Evolutionary conservation across 1,140 invertebrate genomes (phyloP).

Genomic region (Arctopsyche grandis): DNA sequence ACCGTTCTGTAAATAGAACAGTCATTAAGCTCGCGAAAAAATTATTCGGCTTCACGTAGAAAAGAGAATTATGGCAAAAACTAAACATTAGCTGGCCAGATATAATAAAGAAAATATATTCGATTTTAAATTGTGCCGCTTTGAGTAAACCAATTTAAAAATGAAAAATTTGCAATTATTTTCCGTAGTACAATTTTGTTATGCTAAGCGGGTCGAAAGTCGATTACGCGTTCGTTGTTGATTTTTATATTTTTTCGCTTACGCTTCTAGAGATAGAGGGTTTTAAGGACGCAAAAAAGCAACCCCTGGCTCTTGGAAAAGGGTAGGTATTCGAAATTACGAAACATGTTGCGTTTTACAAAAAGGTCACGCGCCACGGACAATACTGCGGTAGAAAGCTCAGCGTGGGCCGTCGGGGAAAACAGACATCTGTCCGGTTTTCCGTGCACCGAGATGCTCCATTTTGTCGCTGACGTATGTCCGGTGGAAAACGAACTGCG

Average conservation of each 20-base stretch:
- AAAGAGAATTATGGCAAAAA: too few relatives aligned
- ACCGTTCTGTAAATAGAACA: too few relatives aligned
- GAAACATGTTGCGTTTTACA: slow-evolving; percentile 31
- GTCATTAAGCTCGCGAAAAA: too few relatives aligned
- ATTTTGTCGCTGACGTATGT: slow-evolving; percentile 25
- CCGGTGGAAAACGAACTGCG: slow-evolving; percentile 4
- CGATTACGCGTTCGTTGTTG: background rate
- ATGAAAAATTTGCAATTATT: background rate
- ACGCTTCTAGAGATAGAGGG: background rate
- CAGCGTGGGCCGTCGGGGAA: background rate
- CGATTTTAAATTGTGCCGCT: too few relatives aligned
- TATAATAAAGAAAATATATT: too few relatives aligned
- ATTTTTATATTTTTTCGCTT: background rate
- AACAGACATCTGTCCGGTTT: background rate
- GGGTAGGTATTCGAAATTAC: background rate
- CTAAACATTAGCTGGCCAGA: too few relatives aligned
- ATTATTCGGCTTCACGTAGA: too few relatives aligned
- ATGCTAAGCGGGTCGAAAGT: background rate
- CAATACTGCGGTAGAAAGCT: background rate
- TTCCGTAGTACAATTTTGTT: background rate
- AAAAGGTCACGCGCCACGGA: slow-evolving; percentile 18
- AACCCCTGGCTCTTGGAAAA: background rate
- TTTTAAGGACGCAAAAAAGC: background rate
- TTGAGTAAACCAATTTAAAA: too few relatives aligned
- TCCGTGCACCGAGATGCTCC: background rate